Evolutionary conservation across 2,888 invertebrate genomes (phyloP).

Genomic region (Colostygia pectinataria): DNA sequence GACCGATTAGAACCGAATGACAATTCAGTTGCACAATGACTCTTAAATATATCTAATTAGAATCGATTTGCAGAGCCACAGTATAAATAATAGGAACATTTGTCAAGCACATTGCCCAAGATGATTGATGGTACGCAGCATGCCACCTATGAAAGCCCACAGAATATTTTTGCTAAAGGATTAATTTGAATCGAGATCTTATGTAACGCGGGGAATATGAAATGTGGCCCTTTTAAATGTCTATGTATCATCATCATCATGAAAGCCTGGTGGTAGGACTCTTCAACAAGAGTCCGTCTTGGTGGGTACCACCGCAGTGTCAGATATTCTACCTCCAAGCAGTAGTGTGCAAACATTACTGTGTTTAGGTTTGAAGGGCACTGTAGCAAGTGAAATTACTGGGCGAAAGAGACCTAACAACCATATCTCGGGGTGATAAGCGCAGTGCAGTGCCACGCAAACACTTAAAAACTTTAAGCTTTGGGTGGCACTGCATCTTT

Average conservation of each 20-base stretch:
- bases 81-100: slow-evolving; percentile 19
- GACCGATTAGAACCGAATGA: slow-evolving; percentile 51
- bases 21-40: slow-evolving; percentile 66
- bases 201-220: slow-evolving; percentile 24
- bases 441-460: too few species aligned
- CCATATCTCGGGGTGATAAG: too few species aligned
- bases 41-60: slow-evolving; percentile 78
- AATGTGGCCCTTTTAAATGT: neutral
- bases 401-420: too few species aligned
- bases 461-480: too few species aligned
- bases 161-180: slow-evolving; percentile 63
- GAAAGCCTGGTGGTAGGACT: too few species aligned
- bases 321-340: too few species aligned
- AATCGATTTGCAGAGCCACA: slow-evolving; percentile 66
- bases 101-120: slow-evolving; percentile 57
- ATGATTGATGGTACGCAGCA: slow-evolving; percentile 65
- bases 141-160: slow-evolving; percentile 48
- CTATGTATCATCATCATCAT: neutral
- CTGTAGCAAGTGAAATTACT: too few species aligned
- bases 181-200: slow-evolving; percentile 57
- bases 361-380: too few species aligned
- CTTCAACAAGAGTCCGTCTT: too few species aligned
- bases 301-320: too few species aligned
- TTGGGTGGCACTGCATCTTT: too few species aligned
- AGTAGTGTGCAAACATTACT: too few species aligned